A percentile compares a stretch with the other conserved stretches of the same genome.
Evolutionary conservation across 2,797 vertebrate genomes (phyloP).

Genomic region (Melanotaenia boesemani): DNA sequence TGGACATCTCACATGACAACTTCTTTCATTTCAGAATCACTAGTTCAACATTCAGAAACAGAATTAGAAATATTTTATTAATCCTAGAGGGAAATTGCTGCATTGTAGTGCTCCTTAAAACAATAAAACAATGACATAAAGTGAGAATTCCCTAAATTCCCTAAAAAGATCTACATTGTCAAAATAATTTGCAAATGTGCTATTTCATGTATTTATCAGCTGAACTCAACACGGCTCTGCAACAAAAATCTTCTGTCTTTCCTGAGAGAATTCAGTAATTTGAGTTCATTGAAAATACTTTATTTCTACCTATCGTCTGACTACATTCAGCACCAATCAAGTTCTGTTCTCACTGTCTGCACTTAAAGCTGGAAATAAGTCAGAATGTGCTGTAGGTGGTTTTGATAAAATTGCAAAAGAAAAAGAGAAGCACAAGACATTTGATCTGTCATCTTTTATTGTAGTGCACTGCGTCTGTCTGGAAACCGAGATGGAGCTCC

Average conservation of each 20-base stretch:
- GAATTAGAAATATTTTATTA: no score
- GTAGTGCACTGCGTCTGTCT: neutral
- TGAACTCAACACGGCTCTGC: neutral
- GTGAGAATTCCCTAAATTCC: no score
- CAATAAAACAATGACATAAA: no score
- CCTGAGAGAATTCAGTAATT: neutral
- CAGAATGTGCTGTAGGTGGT: neutral
- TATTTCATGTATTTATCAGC: neutral
- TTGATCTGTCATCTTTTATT: slow-evolving; percentile 3
- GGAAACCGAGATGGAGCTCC: neutral
- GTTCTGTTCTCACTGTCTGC: neutral
- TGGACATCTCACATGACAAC: neutral
- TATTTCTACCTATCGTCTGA: neutral
- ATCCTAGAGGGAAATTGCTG: no score
- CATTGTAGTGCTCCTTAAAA: no score
- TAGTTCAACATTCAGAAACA: neutral
- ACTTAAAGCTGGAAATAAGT: neutral
- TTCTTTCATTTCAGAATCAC: neutral
- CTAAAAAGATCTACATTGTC: neutral
- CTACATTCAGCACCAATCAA: neutral
- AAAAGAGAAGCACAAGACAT: neutral
- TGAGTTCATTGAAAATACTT: neutral
- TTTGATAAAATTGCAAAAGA: neutral
- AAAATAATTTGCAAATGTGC: neutral
- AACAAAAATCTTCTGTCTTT: neutral